Evolutionary conservation across 2,888 invertebrate species (phyloP).

Genomic region (Cabera pusaria): DNA sequence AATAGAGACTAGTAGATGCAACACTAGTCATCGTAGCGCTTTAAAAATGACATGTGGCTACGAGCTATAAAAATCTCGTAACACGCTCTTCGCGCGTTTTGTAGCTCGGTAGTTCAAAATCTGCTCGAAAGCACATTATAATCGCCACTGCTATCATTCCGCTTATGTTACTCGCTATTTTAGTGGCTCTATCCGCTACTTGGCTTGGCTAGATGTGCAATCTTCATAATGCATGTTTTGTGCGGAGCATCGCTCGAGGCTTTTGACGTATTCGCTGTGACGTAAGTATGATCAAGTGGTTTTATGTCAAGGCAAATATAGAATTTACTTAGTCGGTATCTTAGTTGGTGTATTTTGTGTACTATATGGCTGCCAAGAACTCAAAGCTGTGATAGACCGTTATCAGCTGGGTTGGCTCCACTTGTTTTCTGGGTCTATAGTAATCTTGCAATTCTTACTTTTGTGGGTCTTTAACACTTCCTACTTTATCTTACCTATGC

Average conservation of each 20-base stretch:
- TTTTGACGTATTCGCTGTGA: constrained; percentile 38
- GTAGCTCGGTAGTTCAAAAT: too few species aligned
- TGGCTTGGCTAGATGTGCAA: constrained; percentile 80
- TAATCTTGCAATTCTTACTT: too few species aligned
- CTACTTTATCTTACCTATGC: too few species aligned
- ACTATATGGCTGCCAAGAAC: constrained; percentile 9
- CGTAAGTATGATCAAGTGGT: constrained; percentile 36
- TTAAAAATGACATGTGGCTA: background rate
- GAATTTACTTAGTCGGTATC: constrained; percentile 30
- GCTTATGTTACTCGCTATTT: constrained; percentile 18
- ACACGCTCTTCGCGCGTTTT: too few species aligned
- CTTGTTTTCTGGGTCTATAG: background rate
- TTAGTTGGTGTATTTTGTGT: constrained; percentile 24
- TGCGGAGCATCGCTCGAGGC: constrained; percentile 49
- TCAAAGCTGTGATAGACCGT: background rate
- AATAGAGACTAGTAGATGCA: constrained; percentile 1
- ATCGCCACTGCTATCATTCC: constrained; percentile 14
- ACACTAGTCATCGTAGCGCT: background rate
- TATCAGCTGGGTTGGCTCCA: background rate
- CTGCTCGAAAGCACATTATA: background rate
- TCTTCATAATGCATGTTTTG: constrained; percentile 83
- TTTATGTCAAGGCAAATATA: constrained; percentile 27
- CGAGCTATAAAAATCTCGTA: too few species aligned
- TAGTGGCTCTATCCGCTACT: constrained; percentile 48
- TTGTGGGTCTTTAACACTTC: too few species aligned